These are phyloP conservation scores for Oscheius sp. DNA, from an alignment of 2,888 invertebrate genomes.

Conservation along the genomic window DNA sequence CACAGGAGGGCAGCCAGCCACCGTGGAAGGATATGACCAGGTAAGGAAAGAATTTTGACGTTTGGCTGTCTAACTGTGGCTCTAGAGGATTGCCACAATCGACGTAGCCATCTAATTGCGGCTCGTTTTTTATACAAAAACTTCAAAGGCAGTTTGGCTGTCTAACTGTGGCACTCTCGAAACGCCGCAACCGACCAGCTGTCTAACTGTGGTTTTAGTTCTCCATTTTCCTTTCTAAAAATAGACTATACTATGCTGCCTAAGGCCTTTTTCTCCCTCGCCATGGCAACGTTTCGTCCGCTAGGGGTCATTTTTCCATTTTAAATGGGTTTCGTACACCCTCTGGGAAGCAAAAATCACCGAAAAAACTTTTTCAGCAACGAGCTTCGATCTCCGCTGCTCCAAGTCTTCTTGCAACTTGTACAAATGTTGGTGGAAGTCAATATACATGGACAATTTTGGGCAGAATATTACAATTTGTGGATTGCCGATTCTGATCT, in stretches of 20 bases:
- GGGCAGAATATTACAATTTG: conserved; percentile 71
- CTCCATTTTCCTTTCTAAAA: no score
- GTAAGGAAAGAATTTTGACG: conserved; percentile 31
- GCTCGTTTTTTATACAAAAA: no score
- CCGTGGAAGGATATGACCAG: conserved; percentile 73
- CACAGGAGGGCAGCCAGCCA: conserved; percentile 72
- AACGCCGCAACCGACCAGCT: no score
- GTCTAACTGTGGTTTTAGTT: no score
- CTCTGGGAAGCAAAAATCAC: no score
- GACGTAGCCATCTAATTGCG: no score
- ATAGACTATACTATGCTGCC: no score
- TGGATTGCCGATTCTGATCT: conserved; percentile 69
- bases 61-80: no score
- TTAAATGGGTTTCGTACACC: not conserved
- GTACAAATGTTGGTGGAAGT: conserved; percentile 72
- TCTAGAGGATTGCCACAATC: no score
- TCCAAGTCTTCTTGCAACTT: conserved; percentile 69
- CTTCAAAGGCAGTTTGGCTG: no score
- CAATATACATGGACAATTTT: conserved; percentile 73
- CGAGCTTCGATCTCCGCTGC: conserved; percentile 70
- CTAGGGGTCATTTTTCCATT: not conserved
- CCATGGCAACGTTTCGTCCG: conserved; percentile 1
- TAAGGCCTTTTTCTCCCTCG: no score
- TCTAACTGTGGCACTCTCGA: no score
- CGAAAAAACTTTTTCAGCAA: conserved; percentile 57